These are phyloP conservation scores for Platypus cylindrus DNA, from an alignment of 2,888 invertebrate genomes.

Conservation along the genomic window DNA sequence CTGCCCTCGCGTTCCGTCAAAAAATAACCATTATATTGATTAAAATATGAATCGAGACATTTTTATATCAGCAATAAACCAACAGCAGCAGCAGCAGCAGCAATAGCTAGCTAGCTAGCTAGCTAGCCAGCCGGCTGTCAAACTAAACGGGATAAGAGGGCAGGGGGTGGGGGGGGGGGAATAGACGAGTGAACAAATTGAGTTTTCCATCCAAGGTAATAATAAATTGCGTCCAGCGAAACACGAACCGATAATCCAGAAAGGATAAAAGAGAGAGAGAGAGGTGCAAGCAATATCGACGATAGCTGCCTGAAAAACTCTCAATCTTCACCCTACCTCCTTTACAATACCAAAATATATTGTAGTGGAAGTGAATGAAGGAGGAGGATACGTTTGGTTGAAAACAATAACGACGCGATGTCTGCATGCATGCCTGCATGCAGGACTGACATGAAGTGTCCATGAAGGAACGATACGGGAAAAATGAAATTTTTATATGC, in stretches of 20 bases:
- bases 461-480: no score
- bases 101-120: neutral
- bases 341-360: neutral
- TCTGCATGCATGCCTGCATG: no score
- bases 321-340: neutral
- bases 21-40: no score
- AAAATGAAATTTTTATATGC: no score
- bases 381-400: no score
- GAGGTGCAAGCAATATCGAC: slow-evolving; percentile 13
- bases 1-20: no score
- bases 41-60: no score
- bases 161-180: no score
- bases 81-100: neutral
- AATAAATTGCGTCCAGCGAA: slow-evolving; percentile 24
- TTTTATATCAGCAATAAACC: neutral
- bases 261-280: no score
- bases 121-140: slow-evolving; percentile 2
- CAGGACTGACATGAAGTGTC: no score
- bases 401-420: no score
- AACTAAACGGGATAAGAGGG: neutral
- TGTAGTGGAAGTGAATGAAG: no score
- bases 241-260: slow-evolving; percentile 14
- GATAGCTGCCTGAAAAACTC: slow-evolving; percentile 1
- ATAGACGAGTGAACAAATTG: slow-evolving; percentile 27
- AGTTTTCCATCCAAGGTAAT: slow-evolving; percentile 27